phyloP scores from a whole-genome alignment of 2,888 invertebrate genomes.

The Trichacis sp. region DNA sequence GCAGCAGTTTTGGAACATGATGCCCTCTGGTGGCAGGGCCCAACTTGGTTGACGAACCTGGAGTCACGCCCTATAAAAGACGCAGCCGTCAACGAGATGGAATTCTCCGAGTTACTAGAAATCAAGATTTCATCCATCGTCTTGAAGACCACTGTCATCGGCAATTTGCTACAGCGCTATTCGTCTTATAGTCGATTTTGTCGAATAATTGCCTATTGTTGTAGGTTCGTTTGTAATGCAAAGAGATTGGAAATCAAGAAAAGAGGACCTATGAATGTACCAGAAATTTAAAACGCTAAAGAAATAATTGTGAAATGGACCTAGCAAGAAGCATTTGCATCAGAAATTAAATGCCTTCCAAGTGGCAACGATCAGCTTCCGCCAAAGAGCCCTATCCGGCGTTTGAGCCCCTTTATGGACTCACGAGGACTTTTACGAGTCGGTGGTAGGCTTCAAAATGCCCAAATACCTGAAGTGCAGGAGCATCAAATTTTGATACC shows the following conservation, averaged over 20 bases:
- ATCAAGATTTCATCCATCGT: neutral
- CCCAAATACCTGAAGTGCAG: neutral
- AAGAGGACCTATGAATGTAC: neutral
- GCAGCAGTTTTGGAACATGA: constrained; percentile 5
- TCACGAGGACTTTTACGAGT: constrained; percentile 5
- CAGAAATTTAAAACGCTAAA: constrained; percentile 1
- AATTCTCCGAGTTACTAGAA: neutral
- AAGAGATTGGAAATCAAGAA: neutral
- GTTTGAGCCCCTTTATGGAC: constrained; percentile 10
- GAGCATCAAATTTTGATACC: constrained; percentile 6
- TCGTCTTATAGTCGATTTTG: constrained; percentile 5
- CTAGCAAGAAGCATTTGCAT: neutral
- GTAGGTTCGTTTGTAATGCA: neutral
- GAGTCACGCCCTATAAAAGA: no score
- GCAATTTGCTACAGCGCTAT: neutral
- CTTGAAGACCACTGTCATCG: neutral
- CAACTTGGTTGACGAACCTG: constrained; percentile 20
- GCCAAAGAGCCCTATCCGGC: no score
- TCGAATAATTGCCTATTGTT: constrained; percentile 3
- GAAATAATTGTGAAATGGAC: neutral
- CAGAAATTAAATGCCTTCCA: no score
- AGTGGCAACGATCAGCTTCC: neutral
- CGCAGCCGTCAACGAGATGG: no score
- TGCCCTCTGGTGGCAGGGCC: constrained; percentile 33
- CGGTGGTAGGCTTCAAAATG: constrained; percentile 4